Evolutionary conservation across 1,140 invertebrate genomes (phyloP), one percentile per base, ranked within the genome.

Genomic region (Lanistes nyassanus): DNA sequence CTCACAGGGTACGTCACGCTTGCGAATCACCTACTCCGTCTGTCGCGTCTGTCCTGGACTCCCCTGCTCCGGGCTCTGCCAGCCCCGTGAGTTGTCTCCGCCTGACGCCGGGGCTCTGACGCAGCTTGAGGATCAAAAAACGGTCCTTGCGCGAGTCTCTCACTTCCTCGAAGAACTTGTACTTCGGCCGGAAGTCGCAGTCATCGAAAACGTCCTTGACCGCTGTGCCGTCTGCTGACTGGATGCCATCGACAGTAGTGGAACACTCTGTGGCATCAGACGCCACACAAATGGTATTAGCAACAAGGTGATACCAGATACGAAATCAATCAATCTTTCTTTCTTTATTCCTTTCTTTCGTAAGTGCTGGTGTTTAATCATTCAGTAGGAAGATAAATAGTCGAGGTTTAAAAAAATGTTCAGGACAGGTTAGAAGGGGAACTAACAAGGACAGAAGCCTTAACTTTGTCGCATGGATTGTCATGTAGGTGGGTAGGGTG

Each of bases 141-240:
- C 76, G 80, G 16, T 84, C 83, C 37, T 80, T 79, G 29, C 83
- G 65, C 4, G 80, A 73, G 62, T 84, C 83, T 53, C 76, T 62
- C 34, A 84, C 70, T 51, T 84, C 81, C 47, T 84, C 83, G 70
- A 81, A 84, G 76, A 80, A 84, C 76, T 84, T 84, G 71, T 84
- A 84, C 72, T 83, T 84, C 36, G 83, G 83, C 73, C 78, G 78
- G 34, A 84, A 82, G 56, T 76, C 75, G 31, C 79, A 76, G 21
- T 79, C 74, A 13, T 74, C 70, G 13, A 42, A 39, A 58, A 36
- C 39, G 56, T 29, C 68, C 62, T 78, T 79, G 68, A n/a, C 65
- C 66, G 64, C 78, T 53, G 37, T 77, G 76, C 55, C 81, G 75
- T 19, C 74, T 69, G 66, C 76, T 73, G 19, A 75, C 76, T 39